These are phyloP conservation scores for Diglossa cyanea DNA, from an alignment of 2,797 vertebrate species.

Conservation along the genomic window DNA sequence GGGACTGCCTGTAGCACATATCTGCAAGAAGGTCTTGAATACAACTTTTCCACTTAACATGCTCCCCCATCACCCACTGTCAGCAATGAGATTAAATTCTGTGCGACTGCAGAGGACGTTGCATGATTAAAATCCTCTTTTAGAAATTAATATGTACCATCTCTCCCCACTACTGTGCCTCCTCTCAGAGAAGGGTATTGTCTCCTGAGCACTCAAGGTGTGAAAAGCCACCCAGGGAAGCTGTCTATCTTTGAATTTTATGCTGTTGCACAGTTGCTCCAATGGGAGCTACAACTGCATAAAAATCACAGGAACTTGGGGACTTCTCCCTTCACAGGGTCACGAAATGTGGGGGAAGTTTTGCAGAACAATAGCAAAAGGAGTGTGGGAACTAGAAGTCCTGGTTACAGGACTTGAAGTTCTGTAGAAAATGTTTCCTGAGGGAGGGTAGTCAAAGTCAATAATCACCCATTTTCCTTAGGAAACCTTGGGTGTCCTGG, in stretches of 20 bases:
- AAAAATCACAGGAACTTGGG: not conserved
- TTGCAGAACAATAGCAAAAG: not conserved
- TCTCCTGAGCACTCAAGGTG: conserved; percentile 64
- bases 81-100: conserved; percentile 70
- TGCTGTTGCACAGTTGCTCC: conserved; percentile 29
- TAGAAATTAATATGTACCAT: conserved; percentile 67
- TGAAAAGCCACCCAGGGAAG: conserved; percentile 53
- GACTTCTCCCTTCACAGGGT: not conserved
- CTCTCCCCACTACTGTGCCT: conserved; percentile 18
- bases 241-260: conserved; percentile 59
- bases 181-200: conserved; percentile 43
- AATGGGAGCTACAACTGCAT: not conserved
- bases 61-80: conserved; percentile 62
- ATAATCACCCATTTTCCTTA: not conserved
- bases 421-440: not conserved
- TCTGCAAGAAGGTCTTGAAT: conserved; percentile 58
- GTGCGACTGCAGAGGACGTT: conserved; percentile 59
- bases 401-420: not conserved
- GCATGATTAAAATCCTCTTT: conserved; percentile 72
- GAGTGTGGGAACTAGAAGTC: not conserved
- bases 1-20: conserved; percentile 21
- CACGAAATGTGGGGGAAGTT: not conserved
- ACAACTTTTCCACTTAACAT: conserved; percentile 67
- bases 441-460: not conserved
- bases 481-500: not conserved